Conservation (phyloP, 2,797 vertebrate genomes). For the Phrynocephalus vlangalii region DNA sequence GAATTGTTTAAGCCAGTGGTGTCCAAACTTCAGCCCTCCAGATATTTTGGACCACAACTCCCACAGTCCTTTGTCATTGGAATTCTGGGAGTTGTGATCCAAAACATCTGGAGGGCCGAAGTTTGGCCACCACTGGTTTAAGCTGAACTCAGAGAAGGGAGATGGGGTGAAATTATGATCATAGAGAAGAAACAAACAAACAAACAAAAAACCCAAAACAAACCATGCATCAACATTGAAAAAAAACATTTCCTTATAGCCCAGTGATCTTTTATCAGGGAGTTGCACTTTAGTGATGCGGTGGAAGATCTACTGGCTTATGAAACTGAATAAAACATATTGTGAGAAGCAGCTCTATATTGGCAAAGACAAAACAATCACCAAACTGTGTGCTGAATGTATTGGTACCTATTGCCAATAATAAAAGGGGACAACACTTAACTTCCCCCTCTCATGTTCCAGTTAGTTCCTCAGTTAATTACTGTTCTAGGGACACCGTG, state of each 20-base stretch:
- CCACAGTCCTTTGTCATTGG: too few species aligned
- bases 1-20: constrained; percentile 42
- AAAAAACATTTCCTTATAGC: constrained; percentile 54
- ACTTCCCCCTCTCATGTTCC: background rate
- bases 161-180: constrained; percentile 50
- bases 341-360: constrained; percentile 43
- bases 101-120: too few species aligned
- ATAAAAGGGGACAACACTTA: constrained; percentile 32
- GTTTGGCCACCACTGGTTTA: background rate
- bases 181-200: constrained; percentile 50
- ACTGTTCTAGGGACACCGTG: too few species aligned
- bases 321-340: constrained; percentile 44
- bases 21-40: too few species aligned
- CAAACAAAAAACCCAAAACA: constrained; percentile 42
- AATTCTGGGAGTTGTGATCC: too few species aligned
- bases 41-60: too few species aligned
- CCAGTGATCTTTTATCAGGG: constrained; percentile 47
- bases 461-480: too few species aligned
- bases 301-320: constrained; percentile 41
- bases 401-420: constrained; percentile 50
- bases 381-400: constrained; percentile 57
- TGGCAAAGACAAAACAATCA: constrained; percentile 57
- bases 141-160: constrained; percentile 43
- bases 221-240: constrained; percentile 22
- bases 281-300: constrained; percentile 52